A percentile compares a stretch with the other conserved stretches of the same genome.
Evolutionary conservation across 2,113 vertebrate species (phyloP).

Genomic region (Tachysurus fulvidraco): DNA sequence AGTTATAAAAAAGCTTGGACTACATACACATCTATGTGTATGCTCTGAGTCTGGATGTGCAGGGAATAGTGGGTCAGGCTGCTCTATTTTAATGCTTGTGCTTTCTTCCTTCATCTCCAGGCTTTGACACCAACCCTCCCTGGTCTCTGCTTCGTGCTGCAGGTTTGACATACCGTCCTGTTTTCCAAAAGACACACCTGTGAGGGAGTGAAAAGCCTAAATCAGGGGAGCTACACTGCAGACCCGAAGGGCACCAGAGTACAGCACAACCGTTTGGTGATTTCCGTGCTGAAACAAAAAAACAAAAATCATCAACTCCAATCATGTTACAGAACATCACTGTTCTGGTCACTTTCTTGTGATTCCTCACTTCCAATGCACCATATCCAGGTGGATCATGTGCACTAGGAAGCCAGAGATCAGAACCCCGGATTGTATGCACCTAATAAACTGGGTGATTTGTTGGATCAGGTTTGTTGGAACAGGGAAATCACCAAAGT

Average conservation of each 20-base stretch:
- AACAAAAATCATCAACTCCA: neutral
- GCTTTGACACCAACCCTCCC: neutral
- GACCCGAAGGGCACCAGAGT: neutral
- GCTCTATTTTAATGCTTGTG: conserved; percentile 31
- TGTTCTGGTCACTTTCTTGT: neutral
- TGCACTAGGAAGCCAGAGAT: neutral
- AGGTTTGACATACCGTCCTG: neutral
- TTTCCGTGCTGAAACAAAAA: conserved; percentile 8
- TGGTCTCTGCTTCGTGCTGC: conserved; percentile 2
- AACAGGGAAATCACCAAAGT: conserved; percentile 18
- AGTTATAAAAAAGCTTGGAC: conserved; percentile 9
- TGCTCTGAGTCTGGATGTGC: neutral
- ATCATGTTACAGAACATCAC: neutral
- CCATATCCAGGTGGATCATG: neutral
- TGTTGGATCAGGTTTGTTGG: neutral
- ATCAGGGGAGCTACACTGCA: neutral
- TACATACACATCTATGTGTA: conserved; percentile 8
- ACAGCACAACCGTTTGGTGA: neutral
- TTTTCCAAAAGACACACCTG: conserved; percentile 15
- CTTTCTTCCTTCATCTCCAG: conserved; percentile 19
- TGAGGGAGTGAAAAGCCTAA: conserved; percentile 3
- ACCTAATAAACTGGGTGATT: neutral
- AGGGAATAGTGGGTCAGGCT: neutral
- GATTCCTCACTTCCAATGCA: neutral
- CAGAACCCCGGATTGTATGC: neutral